Conservation (phyloP, 2,888 invertebrate genomes). For the Vanessa cardui region DNA sequence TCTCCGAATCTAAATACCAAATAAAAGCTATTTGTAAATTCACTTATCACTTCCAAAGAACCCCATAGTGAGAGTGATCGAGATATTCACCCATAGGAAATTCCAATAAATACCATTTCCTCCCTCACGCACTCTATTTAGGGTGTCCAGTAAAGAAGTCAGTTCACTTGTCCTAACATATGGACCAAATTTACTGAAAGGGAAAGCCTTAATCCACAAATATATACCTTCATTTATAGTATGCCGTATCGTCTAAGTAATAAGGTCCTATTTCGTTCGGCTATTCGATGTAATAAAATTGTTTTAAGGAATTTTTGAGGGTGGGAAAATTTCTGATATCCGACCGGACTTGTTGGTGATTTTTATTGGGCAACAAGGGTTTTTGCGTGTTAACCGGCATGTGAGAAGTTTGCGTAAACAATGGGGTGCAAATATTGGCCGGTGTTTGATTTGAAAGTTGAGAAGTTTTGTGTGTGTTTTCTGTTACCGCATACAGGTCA, state of each 20-base stretch:
- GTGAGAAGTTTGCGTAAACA: constrained; percentile 68
- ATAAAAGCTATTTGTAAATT: constrained; percentile 14
- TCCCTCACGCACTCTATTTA: constrained; percentile 71
- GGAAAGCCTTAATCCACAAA: constrained; percentile 49
- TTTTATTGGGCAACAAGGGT: constrained; percentile 79
- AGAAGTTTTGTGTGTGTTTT: constrained; percentile 47
- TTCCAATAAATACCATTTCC: constrained; percentile 75
- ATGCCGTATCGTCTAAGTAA: not conserved
- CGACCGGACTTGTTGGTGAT: constrained; percentile 73
- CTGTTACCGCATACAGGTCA: constrained; percentile 34
- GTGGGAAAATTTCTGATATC: constrained; percentile 75
- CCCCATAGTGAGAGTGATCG: constrained; percentile 22
- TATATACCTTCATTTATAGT: constrained; percentile 25
- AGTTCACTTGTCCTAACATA: constrained; percentile 77
- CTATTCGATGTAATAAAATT: constrained; percentile 35
- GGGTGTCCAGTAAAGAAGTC: constrained; percentile 79
- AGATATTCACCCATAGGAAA: constrained; percentile 66
- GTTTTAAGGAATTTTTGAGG: constrained; percentile 63
- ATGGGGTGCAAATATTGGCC: constrained; percentile 42
- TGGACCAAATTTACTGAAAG: constrained; percentile 70
- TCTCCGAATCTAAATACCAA: constrained; percentile 7
- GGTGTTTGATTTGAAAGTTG: constrained; percentile 52
- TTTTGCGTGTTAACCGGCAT: constrained; percentile 57
- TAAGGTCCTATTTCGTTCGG: constrained; percentile 44
- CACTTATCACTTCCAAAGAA: constrained; percentile 25